Percentiles rank a stretch among this genome's conserved stretches.
phyloP scores from a whole-genome alignment of 2,888 invertebrate species.

The Pseudococcus viburni region DNA sequence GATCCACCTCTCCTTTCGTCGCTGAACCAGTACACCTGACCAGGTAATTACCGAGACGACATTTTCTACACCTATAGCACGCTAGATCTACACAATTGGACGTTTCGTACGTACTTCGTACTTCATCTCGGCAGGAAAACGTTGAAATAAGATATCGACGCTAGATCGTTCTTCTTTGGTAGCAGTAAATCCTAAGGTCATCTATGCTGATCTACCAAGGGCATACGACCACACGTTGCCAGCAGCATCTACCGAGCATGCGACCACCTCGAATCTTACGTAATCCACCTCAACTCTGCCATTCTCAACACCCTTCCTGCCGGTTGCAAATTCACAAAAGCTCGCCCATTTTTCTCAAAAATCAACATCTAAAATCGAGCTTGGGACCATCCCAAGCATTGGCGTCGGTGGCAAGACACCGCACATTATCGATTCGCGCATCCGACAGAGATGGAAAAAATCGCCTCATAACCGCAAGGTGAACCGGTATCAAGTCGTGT shows the following conservation, averaged over 20 bases:
- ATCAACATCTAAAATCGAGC: background rate
- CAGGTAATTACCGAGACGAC: background rate
- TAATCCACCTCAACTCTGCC: background rate
- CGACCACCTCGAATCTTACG: background rate
- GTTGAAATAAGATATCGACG: background rate
- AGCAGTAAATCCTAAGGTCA: constrained; percentile 1
- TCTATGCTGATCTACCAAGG: background rate
- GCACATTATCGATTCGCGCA: background rate
- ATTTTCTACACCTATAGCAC: background rate
- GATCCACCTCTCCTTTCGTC: no score
- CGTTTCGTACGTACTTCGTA: background rate
- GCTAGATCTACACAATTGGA: background rate
- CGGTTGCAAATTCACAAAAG: background rate
- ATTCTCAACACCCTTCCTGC: background rate
- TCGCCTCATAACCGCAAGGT: constrained; percentile 24
- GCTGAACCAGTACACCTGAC: background rate
- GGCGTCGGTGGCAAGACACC: background rate
- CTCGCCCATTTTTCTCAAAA: background rate
- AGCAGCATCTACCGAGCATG: background rate
- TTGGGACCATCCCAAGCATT: background rate
- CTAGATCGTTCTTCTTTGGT: background rate
- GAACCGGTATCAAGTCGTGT: constrained; percentile 31
- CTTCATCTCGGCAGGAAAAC: background rate
- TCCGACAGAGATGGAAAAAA: constrained; percentile 1
- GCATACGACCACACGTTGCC: constrained; percentile 14